Evolutionary conservation across 2,888 invertebrate genomes (phyloP).

Genomic region (Ryuthela nishihirai): DNA sequence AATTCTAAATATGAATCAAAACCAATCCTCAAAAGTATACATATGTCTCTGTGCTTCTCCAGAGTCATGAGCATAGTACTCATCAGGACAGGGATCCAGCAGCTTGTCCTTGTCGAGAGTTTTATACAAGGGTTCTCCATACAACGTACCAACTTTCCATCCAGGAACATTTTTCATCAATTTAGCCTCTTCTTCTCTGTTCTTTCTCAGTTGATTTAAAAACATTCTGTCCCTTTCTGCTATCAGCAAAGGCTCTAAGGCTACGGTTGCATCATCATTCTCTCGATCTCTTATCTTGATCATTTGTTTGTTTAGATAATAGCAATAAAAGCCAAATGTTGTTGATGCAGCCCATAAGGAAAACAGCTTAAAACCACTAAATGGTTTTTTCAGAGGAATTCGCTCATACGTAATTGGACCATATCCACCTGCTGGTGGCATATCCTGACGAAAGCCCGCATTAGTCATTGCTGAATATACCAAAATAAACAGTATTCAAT

Average conservation of each 20-base stretch:
- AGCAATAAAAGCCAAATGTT: too few species aligned
- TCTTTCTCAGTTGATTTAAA: slow-evolving; percentile 70
- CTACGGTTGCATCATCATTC: slow-evolving; percentile 70
- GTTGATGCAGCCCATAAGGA: too few species aligned
- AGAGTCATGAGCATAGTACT: slow-evolving; percentile 71
- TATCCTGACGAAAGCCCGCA: slow-evolving; percentile 65
- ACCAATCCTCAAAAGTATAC: too few species aligned
- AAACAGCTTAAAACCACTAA: too few species aligned
- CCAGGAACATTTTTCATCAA: slow-evolving; percentile 86
- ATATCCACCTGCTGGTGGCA: slow-evolving; percentile 92
- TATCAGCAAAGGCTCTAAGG: slow-evolving; percentile 68
- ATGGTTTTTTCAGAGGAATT: slow-evolving; percentile 66
- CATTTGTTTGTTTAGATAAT: too few species aligned
- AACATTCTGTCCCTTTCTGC: slow-evolving; percentile 82
- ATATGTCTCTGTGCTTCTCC: too few species aligned
- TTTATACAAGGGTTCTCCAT: slow-evolving; percentile 76
- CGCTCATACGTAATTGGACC: slow-evolving; percentile 67
- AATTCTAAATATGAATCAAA: too few species aligned
- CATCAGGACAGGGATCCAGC: slow-evolving; percentile 62
- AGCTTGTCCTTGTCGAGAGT: slow-evolving; percentile 62
- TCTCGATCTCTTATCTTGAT: too few species aligned
- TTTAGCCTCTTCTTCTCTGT: slow-evolving; percentile 77
- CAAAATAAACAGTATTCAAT: too few species aligned
- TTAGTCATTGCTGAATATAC: too few species aligned
- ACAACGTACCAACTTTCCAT: slow-evolving; percentile 88